A percentile compares a stretch with the other conserved stretches of the same genome.
Conservation (phyloP, 2,888 invertebrate species). For the Unio pictorum region DNA sequence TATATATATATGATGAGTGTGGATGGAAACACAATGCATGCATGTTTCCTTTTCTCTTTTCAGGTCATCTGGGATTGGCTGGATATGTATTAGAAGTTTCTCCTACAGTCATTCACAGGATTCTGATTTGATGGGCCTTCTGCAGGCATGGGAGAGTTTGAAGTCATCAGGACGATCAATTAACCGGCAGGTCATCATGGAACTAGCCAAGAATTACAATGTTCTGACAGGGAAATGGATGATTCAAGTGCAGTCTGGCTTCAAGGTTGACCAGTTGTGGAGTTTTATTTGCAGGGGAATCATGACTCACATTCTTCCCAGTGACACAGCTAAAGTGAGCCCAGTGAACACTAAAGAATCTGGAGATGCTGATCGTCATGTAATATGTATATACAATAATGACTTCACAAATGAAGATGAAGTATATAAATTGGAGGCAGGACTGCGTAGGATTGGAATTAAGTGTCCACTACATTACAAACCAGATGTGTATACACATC, state of each 20-base stretch:
- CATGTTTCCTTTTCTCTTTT: neutral
- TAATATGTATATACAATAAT: constrained; percentile 40
- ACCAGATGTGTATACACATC: constrained; percentile 44
- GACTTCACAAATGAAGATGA: constrained; percentile 36
- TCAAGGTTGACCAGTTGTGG: constrained; percentile 43
- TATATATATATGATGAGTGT: too few species aligned
- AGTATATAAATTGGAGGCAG: constrained; percentile 27
- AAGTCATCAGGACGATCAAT: constrained; percentile 19
- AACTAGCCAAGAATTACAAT: constrained; percentile 30
- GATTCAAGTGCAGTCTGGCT: constrained; percentile 32
- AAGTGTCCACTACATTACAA: constrained; percentile 37
- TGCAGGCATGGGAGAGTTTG: constrained; percentile 26
- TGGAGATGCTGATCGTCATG: constrained; percentile 20
- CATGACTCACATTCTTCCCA: constrained; percentile 18
- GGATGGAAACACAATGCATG: too few species aligned
- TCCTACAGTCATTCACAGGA: neutral
- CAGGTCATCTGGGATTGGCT: constrained; percentile 15
- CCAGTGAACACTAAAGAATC: constrained; percentile 7
- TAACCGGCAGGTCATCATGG: constrained; percentile 23
- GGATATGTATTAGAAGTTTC: constrained; percentile 13
- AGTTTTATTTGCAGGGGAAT: constrained; percentile 29
- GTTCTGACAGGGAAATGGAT: constrained; percentile 40
- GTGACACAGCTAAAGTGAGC: constrained; percentile 24
- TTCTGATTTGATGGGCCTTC: constrained; percentile 16
- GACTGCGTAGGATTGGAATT: constrained; percentile 35